phyloP scores from a whole-genome alignment of 2,888 invertebrate genomes.

The Aelia acuminata region DNA sequence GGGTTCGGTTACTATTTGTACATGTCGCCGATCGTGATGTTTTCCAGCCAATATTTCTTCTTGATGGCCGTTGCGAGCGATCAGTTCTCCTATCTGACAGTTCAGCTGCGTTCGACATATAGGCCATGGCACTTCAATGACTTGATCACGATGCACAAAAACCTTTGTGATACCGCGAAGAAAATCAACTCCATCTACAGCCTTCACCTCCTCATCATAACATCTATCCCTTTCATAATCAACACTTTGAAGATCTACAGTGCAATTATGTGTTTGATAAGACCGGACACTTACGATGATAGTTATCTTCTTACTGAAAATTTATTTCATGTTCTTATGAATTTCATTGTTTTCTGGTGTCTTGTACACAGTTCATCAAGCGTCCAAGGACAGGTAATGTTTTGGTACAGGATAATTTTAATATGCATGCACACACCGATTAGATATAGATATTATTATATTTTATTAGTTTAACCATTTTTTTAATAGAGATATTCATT shows the following conservation, averaged over 20 bases:
- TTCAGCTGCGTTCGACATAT: neutral
- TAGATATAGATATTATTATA: too few relatives aligned
- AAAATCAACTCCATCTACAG: slow-evolving; percentile 20
- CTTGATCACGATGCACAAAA: neutral
- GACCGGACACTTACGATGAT: neutral
- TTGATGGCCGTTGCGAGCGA: slow-evolving; percentile 1
- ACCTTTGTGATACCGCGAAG: neutral
- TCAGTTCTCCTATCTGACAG: neutral
- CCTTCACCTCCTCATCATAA: neutral
- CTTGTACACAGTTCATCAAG: neutral
- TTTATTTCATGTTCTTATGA: neutral
- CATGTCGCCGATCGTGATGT: slow-evolving; percentile 22
- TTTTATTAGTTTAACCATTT: too few relatives aligned
- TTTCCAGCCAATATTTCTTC: slow-evolving; percentile 42
- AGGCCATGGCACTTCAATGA: neutral
- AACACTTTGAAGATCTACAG: slow-evolving; percentile 37
- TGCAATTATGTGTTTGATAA: slow-evolving; percentile 6
- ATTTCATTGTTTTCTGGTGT: slow-evolving; percentile 2
- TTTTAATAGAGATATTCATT: too few relatives aligned
- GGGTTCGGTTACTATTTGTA: neutral
- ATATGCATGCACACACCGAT: too few relatives aligned
- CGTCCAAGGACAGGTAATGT: neutral
- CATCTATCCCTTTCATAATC: slow-evolving; percentile 14
- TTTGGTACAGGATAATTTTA: too few relatives aligned
- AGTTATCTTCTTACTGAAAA: slow-evolving; percentile 17